Conservation (phyloP, 2,113 vertebrate species). For the Prionailurus viverrinus region DNA sequence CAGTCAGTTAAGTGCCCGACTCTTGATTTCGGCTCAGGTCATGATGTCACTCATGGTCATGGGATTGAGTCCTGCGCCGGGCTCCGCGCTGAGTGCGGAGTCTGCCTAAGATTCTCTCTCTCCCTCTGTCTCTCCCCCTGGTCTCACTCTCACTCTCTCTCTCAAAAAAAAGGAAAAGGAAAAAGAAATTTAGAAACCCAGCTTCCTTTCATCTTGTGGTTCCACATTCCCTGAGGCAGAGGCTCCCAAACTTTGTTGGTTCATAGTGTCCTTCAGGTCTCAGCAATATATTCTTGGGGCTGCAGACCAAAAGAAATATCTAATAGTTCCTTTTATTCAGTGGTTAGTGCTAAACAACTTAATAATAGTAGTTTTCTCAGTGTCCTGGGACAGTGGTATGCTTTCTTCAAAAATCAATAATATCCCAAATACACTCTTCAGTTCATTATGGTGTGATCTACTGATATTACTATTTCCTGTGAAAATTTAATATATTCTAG, state of each 20-base stretch:
- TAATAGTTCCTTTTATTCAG: background rate
- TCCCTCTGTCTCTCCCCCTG: too few relatives aligned
- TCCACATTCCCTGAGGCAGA: constrained; percentile 6
- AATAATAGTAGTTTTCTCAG: background rate
- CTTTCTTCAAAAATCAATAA: background rate
- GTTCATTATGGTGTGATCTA: background rate
- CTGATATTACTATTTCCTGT: background rate
- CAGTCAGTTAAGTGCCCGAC: too few relatives aligned
- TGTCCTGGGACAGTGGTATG: background rate
- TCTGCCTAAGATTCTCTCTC: too few relatives aligned
- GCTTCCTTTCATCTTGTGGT: background rate
- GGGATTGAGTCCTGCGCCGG: too few relatives aligned
- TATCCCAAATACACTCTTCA: background rate
- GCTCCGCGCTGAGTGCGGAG: too few relatives aligned
- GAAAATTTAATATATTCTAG: constrained; percentile 35
- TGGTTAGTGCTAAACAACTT: background rate
- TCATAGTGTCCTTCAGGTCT: background rate
- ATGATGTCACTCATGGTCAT: too few relatives aligned
- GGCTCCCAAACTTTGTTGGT: background rate
- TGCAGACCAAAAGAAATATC: background rate
- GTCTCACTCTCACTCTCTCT: too few relatives aligned
- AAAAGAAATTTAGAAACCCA: background rate
- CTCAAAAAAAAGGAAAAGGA: too few relatives aligned
- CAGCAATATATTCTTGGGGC: background rate
- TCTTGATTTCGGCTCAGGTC: too few relatives aligned